Percentiles rank a stretch among this genome's conserved stretches.
These are phyloP conservation scores for Drosophila quinaria DNA, from an alignment of 2,888 invertebrate species.

Conservation along the genomic window DNA sequence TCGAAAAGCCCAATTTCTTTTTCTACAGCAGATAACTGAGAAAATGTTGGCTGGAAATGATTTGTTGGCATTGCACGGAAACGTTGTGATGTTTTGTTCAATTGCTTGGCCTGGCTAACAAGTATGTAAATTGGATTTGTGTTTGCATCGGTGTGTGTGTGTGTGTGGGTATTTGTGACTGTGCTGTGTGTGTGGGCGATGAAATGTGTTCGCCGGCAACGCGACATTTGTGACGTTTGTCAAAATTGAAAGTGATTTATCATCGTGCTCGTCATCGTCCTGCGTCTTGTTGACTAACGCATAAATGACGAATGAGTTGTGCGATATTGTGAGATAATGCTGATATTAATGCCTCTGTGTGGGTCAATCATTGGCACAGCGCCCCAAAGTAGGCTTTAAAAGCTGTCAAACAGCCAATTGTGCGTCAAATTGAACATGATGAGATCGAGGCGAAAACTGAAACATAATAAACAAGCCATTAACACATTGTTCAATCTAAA, in stretches of 20 bases:
- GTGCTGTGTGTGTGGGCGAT: conserved; percentile 37
- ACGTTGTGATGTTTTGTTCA: conserved; percentile 38
- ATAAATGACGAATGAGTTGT: conserved; percentile 54
- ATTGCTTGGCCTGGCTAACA: conserved; percentile 45
- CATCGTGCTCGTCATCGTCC: conserved; percentile 40
- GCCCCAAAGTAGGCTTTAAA: conserved; percentile 41
- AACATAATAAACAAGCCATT: conserved; percentile 71
- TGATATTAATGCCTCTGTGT: conserved; percentile 29
- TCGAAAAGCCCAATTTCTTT: conserved; percentile 23
- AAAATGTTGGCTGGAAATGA: conserved; percentile 59
- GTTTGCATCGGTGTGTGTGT: conserved; percentile 11
- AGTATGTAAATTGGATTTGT: conserved; percentile 61
- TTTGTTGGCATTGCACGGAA: conserved; percentile 57
- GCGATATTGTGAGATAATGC: conserved; percentile 46
- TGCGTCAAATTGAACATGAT: conserved; percentile 65
- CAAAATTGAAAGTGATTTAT: conserved; percentile 80
- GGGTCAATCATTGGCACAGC: conserved; percentile 6
- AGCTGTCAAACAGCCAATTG: conserved; percentile 51
- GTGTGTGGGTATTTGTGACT: conserved; percentile 16
- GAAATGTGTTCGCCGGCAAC: conserved; percentile 53
- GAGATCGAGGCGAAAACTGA: conserved; percentile 31
- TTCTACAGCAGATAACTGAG: conserved; percentile 48
- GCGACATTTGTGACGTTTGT: conserved; percentile 76
- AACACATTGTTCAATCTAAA: conserved; percentile 59
- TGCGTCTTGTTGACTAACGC: conserved; percentile 15